A percentile compares a stretch with the other conserved stretches of the same genome.
Evolutionary conservation across 2,888 invertebrate species (phyloP).

Genomic region (Endomychus coccineus): DNA sequence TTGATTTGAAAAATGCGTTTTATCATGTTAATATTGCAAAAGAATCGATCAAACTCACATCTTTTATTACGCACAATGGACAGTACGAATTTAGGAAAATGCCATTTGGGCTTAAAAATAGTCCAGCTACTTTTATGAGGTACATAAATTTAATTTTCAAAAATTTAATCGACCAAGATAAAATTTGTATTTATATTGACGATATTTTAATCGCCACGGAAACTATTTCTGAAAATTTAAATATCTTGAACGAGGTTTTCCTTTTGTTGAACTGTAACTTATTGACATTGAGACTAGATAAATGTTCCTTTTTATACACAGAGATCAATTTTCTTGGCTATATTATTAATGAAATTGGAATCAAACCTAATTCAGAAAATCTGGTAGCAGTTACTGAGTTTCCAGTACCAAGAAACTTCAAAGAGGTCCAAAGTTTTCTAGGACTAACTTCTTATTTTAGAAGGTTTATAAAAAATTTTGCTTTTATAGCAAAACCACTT

Average conservation of each 20-base stretch:
- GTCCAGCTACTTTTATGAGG: too few relatives aligned
- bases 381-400: constrained; percentile 17
- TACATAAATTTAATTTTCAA: too few relatives aligned
- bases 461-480: constrained; percentile 24
- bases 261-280: too few relatives aligned
- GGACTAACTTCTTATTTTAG: constrained; percentile 27
- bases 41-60: too few relatives aligned
- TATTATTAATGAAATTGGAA: constrained; percentile 16
- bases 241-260: too few relatives aligned
- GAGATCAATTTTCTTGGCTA: constrained; percentile 28
- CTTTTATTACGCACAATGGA: too few relatives aligned
- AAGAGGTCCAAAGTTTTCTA: constrained; percentile 23
- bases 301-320: constrained; percentile 24
- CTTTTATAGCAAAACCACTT: constrained; percentile 23
- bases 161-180: too few relatives aligned
- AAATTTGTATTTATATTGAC: too few relatives aligned
- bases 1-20: constrained; percentile 25
- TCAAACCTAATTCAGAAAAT: constrained; percentile 15
- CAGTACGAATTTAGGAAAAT: too few relatives aligned
- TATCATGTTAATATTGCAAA: constrained; percentile 21
- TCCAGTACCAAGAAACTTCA: constrained; percentile 17
- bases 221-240: too few relatives aligned
- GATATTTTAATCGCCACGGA: too few relatives aligned
- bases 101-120: too few relatives aligned
- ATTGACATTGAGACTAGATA: constrained; percentile 24